Conservation (phyloP, 2,888 invertebrate species). For the Caenorhabditis sp. region DNA sequence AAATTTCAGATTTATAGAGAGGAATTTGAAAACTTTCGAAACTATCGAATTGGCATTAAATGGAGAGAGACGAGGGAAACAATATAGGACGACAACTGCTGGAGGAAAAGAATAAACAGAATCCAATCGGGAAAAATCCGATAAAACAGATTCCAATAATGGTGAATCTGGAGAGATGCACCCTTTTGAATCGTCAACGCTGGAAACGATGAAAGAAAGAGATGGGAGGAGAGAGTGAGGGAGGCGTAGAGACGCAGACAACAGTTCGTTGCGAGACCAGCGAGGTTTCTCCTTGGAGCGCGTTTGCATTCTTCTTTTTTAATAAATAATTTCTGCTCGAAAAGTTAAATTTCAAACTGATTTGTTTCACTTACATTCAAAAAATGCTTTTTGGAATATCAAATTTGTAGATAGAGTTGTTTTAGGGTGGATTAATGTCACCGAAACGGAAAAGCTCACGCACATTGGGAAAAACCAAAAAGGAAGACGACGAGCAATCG, state of each 20-base stretch:
- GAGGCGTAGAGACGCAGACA: conserved; percentile 41
- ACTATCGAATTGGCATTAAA: not conserved
- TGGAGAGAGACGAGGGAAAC: not conserved
- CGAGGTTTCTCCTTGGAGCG: conserved; percentile 32
- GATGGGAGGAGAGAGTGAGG: conserved; percentile 21
- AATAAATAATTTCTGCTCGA: conserved; percentile 19
- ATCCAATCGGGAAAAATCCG: not conserved
- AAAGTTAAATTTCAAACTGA: conserved; percentile 12
- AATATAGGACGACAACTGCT: too few relatives aligned
- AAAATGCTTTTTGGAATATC: not conserved
- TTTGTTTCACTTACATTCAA: not conserved
- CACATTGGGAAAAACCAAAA: conserved; percentile 17
- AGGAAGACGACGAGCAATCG: conserved; percentile 22
- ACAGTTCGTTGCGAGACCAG: conserved; percentile 53
- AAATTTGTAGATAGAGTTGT: not conserved
- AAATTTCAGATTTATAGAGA: too few relatives aligned
- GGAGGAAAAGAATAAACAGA: too few relatives aligned
- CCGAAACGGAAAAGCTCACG: conserved; percentile 28
- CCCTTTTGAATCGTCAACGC: conserved; percentile 9
- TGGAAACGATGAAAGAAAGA: conserved; percentile 18
- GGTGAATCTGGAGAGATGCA: not conserved
- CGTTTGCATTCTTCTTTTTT: conserved; percentile 40
- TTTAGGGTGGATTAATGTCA: conserved; percentile 13
- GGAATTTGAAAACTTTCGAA: too few relatives aligned
- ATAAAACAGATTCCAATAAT: not conserved